Evolutionary conservation across 2,113 vertebrate species (phyloP).

Genomic region (Chaenogobius annularis): DNA sequence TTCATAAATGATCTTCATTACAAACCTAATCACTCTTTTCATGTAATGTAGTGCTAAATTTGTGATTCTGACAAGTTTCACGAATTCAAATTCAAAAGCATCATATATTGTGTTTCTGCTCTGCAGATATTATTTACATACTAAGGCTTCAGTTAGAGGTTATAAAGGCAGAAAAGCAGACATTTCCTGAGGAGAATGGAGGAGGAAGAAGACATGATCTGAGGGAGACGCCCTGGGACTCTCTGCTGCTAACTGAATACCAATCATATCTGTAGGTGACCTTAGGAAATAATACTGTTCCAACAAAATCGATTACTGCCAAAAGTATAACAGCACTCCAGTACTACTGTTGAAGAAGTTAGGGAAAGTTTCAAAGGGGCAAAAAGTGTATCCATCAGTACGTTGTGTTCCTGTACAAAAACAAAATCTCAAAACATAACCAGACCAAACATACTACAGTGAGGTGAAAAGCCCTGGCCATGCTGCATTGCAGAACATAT

Average conservation of each 20-base stretch:
- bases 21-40: too few relatives aligned
- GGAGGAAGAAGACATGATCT: neutral
- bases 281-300: conserved; percentile 1
- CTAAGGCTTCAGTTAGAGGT: neutral
- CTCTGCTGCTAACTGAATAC: conserved; percentile 1
- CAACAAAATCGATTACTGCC: conserved; percentile 1
- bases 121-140: neutral
- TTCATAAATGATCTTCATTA: too few relatives aligned
- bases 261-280: conserved; percentile 6
- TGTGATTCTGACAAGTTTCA: neutral
- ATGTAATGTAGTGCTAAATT: neutral
- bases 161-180: neutral
- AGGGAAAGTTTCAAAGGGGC: neutral
- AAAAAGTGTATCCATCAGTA: neutral
- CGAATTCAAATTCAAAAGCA: neutral
- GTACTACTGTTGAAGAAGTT: neutral
- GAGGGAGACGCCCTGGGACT: neutral
- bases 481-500: neutral
- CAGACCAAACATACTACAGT: neutral
- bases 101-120: neutral
- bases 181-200: neutral
- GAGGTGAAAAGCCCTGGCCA: neutral
- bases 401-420: neutral
- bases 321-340: neutral
- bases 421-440: neutral